Evolutionary conservation across 1,140 invertebrate genomes (phyloP).

Genomic region (Kradibia gibbosae): DNA sequence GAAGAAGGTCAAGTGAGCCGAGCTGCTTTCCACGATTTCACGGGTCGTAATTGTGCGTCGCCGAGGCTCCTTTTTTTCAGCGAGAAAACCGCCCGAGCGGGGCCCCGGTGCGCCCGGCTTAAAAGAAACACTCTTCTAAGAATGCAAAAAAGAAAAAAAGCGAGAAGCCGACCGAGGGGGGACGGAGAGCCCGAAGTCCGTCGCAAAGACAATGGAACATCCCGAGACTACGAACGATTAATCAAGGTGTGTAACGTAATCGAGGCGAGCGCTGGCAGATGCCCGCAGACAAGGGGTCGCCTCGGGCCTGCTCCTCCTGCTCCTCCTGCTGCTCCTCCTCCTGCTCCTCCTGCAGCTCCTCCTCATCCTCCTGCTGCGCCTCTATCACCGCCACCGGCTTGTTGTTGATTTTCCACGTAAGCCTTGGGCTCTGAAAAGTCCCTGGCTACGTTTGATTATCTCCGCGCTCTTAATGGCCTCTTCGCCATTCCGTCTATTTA

Average conservation of each 20-base stretch:
- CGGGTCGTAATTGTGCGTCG: constrained; percentile 14
- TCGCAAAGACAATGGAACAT: constrained; percentile 29
- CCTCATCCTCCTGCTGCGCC: too few species aligned
- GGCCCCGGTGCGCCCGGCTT: constrained; percentile 1
- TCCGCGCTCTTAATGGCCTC: neutral
- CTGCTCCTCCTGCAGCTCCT: too few species aligned
- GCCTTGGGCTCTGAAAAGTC: neutral
- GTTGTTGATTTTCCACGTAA: constrained; percentile 10
- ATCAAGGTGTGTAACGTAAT: constrained; percentile 29
- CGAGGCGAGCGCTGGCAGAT: neutral
- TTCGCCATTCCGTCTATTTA: neutral
- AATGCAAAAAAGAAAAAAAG: constrained; percentile 21
- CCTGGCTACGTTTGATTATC: neutral
- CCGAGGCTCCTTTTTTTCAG: neutral
- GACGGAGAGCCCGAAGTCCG: neutral
- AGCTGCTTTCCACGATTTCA: constrained; percentile 16
- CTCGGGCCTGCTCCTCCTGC: neutral
- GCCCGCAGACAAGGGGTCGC: constrained; percentile 5
- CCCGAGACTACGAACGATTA: constrained; percentile 22
- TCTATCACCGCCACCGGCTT: neutral
- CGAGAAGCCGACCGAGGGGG: neutral
- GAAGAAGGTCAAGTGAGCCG: neutral
- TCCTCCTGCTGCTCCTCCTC: too few species aligned
- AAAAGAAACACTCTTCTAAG: constrained; percentile 18
- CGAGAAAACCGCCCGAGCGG: constrained; percentile 23